Conservation (phyloP, 2,888 invertebrate species). For the Pyralis farinalis region DNA sequence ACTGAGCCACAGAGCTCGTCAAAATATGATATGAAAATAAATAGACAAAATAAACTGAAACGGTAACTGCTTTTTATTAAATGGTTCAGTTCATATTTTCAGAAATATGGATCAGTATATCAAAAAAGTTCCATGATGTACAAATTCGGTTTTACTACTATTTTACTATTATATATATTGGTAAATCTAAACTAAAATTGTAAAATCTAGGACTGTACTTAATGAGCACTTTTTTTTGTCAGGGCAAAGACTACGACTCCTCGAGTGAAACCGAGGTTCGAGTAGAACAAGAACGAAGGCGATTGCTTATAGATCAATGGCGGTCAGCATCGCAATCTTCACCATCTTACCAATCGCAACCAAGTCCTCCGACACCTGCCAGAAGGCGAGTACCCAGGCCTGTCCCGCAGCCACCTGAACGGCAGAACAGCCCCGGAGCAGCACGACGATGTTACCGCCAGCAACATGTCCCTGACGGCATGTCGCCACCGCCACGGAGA, state of each 20-base stretch:
- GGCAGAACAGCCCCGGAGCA: conserved; percentile 60
- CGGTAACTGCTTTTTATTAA: too few species aligned
- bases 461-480: conserved; percentile 58
- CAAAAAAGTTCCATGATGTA: too few species aligned
- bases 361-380: conserved; percentile 63
- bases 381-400: conserved; percentile 52
- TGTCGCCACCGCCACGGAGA: conserved; percentile 65
- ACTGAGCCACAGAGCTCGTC: too few species aligned
- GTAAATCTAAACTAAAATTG: too few species aligned
- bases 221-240: conserved; percentile 23
- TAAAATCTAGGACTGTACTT: too few species aligned
- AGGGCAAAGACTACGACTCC: conserved; percentile 92
- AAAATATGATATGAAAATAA: too few species aligned
- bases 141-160: too few species aligned
- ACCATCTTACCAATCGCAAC: conserved; percentile 54
- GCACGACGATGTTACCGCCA: conserved; percentile 56
- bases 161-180: too few species aligned
- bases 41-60: too few species aligned
- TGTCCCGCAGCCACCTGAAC: conserved; percentile 54
- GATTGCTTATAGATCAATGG: conserved; percentile 87
- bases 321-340: conserved; percentile 84
- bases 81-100: too few species aligned
- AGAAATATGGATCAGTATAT: too few species aligned
- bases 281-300: conserved; percentile 84
- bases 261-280: conserved; percentile 87